These are phyloP conservation scores for Anas platyrhynchos DNA, from an alignment of 2,113 vertebrate genomes.

Conservation along the genomic window DNA sequence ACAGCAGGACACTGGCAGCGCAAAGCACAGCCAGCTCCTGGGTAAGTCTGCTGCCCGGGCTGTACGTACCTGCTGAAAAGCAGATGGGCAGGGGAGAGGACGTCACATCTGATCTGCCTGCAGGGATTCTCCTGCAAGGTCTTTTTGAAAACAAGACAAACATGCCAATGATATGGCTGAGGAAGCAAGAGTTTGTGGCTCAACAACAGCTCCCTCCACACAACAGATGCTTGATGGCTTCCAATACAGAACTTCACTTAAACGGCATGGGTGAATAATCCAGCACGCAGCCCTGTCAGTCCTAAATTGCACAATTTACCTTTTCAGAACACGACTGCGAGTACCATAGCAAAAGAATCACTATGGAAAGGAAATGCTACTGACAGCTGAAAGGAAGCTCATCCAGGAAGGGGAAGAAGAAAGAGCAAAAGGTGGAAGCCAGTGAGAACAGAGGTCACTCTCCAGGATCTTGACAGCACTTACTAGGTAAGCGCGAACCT, in stretches of 20 bases:
- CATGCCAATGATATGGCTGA: neutral
- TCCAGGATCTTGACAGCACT: conserved; percentile 10
- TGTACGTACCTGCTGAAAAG: neutral
- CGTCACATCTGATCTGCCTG: accelerated
- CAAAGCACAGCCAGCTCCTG: neutral
- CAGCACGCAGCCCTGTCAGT: neutral
- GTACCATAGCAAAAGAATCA: neutral
- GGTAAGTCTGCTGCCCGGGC: neutral
- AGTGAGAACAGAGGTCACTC: conserved; percentile 14
- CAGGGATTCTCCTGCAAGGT: neutral
- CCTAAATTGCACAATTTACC: neutral
- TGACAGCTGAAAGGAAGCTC: neutral
- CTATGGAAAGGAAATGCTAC: neutral
- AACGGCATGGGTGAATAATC: neutral
- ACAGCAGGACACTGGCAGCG: neutral
- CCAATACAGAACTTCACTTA: neutral
- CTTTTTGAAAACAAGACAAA: neutral
- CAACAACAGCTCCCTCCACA: neutral
- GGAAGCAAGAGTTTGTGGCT: neutral
- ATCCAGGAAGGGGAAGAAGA: conserved; percentile 30
- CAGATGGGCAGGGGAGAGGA: neutral
- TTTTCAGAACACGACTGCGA: neutral
- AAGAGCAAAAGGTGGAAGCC: neutral
- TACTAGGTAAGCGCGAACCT: neutral
- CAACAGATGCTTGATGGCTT: neutral